A percentile compares a stretch with the other conserved stretches of the same genome.
Conservation (phyloP, 2,113 vertebrate species). For the Leucosticte australis region DNA sequence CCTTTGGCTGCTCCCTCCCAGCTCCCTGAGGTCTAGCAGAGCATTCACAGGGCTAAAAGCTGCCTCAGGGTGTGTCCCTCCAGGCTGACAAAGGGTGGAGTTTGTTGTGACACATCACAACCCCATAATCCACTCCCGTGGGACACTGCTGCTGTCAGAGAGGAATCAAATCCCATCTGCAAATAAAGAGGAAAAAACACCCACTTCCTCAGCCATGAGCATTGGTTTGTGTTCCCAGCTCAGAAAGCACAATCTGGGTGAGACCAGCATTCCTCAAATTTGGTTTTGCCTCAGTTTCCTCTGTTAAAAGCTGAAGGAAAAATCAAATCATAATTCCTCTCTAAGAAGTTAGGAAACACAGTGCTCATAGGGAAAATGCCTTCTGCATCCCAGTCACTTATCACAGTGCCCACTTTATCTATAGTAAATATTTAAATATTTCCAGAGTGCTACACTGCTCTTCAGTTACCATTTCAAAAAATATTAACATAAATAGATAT, state of each 20-base stretch:
- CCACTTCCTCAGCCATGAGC: fast-evolving
- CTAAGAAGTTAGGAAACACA: not conserved
- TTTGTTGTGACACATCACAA: not conserved
- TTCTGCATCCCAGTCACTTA: not conserved
- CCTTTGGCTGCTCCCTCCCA: not conserved
- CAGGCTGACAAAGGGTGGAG: not conserved
- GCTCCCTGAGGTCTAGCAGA: not conserved
- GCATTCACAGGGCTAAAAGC: not conserved
- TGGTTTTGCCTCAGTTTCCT: not conserved
- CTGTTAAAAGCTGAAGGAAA: not conserved
- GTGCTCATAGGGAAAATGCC: not conserved
- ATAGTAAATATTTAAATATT: not conserved
- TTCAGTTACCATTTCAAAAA: not conserved
- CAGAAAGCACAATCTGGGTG: not conserved
- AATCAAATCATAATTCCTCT: not conserved
- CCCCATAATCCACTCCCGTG: not conserved
- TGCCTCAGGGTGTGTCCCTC: not conserved
- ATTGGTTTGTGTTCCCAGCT: not conserved
- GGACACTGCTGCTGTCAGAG: not conserved
- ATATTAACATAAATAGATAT: no score
- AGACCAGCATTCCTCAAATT: not conserved
- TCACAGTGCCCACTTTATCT: not conserved
- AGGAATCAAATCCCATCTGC: not conserved
- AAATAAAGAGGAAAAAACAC: not conserved
- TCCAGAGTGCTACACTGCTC: not conserved